Conservation (phyloP, 2,113 vertebrate genomes). For the Andinoacara biseriatus region DNA sequence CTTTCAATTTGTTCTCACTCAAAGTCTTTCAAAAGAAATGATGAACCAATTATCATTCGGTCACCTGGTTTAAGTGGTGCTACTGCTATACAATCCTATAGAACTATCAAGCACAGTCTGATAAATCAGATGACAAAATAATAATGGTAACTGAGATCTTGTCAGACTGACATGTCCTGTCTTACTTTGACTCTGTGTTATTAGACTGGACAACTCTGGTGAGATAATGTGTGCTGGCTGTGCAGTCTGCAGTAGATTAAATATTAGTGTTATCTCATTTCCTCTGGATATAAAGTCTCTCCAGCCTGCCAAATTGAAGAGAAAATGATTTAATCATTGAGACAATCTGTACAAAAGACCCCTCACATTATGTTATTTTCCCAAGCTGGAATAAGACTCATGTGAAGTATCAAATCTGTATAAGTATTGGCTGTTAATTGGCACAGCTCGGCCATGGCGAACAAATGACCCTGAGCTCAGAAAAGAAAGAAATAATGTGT, state of each 20-base stretch:
- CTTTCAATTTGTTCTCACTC: neutral
- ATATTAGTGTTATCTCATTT: slow-evolving; percentile 76
- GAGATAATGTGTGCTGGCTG: slow-evolving; percentile 52
- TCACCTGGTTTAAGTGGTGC: neutral
- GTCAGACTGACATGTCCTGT: slow-evolving; percentile 43
- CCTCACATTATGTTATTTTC: neutral
- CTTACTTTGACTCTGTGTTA: slow-evolving; percentile 51
- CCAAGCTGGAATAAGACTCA: neutral
- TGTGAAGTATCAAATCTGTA: slow-evolving; percentile 26
- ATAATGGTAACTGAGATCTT: slow-evolving; percentile 26
- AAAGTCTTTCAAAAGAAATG: neutral
- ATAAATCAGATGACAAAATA: slow-evolving; percentile 2
- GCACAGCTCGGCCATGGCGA: slow-evolving; percentile 21
- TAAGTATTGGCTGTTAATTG: slow-evolving; percentile 37
- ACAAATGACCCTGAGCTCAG: slow-evolving; percentile 34
- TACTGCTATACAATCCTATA: neutral
- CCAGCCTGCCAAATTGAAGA: slow-evolving; percentile 49
- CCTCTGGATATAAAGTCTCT: slow-evolving; percentile 60
- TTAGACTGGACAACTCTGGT: slow-evolving; percentile 44
- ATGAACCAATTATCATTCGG: neutral
- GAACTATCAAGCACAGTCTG: neutral
- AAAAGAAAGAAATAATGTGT: slow-evolving; percentile 14
- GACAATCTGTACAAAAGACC: slow-evolving; percentile 51
- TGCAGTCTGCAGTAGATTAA: slow-evolving; percentile 70
- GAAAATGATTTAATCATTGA: slow-evolving; percentile 65